Evolutionary conservation across 1,140 invertebrate genomes (phyloP).

Genomic region (Drosophila pandora): DNA sequence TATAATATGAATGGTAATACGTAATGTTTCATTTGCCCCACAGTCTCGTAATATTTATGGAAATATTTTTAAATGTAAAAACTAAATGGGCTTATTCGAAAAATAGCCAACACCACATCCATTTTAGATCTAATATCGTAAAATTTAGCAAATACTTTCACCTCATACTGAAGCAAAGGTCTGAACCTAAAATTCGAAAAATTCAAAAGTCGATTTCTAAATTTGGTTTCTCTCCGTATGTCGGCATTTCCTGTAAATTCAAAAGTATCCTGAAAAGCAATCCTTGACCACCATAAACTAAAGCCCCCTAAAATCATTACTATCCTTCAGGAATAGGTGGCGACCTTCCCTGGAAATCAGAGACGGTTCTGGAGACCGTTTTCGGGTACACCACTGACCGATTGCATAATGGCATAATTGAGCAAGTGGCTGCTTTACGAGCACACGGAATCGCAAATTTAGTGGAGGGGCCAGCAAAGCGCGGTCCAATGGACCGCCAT

Average conservation of each 20-base stretch:
- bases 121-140: too few species aligned
- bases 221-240: too few species aligned
- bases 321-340: neutral
- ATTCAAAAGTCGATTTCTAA: too few species aligned
- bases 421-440: constrained; percentile 45
- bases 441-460: constrained; percentile 16
- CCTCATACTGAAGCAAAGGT: too few species aligned
- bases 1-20: neutral
- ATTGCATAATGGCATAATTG: constrained; percentile 79
- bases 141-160: too few species aligned
- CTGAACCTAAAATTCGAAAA: neutral
- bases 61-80: too few species aligned
- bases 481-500: constrained; percentile 14
- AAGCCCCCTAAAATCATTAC: neutral
- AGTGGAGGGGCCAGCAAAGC: constrained; percentile 6
- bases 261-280: neutral
- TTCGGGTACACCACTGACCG: constrained; percentile 46
- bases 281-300: too few species aligned
- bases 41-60: too few species aligned
- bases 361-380: constrained; percentile 26
- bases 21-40: neutral
- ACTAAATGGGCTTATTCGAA: too few species aligned
- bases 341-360: constrained; percentile 29
- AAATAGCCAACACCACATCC: too few species aligned
- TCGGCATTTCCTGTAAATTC: neutral